Evolutionary conservation across 2,797 vertebrate genomes (phyloP).

Genomic region (Falco berigora): DNA sequence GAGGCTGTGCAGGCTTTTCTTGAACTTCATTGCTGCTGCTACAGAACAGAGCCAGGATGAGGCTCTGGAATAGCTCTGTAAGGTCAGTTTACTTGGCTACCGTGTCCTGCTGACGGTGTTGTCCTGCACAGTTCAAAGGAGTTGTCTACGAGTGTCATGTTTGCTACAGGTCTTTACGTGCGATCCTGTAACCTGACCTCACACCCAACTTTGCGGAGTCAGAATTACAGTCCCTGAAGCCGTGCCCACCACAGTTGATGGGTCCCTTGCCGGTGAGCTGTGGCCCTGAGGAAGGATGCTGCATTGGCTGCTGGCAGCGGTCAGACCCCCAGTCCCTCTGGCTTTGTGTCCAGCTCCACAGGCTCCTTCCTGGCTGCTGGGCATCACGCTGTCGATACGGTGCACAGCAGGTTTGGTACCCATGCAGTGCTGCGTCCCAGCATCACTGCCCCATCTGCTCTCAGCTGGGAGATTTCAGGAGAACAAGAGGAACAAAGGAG

Average conservation of each 20-base stretch:
- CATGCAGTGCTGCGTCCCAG: accelerated
- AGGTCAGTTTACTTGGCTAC: background rate
- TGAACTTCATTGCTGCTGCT: background rate
- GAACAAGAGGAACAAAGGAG: slow-evolving; percentile 41
- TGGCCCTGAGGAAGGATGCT: background rate
- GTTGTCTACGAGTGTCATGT: background rate
- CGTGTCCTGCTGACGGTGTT: background rate
- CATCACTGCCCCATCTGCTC: background rate
- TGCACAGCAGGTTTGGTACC: background rate
- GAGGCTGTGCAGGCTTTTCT: background rate
- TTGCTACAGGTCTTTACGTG: background rate
- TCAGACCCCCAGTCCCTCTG: background rate
- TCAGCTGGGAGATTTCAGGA: slow-evolving; percentile 4
- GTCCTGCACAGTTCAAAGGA: background rate
- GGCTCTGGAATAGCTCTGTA: background rate
- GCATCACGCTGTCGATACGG: background rate
- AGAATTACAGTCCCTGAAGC: background rate
- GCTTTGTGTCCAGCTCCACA: background rate
- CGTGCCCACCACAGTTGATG: background rate
- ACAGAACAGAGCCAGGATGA: background rate
- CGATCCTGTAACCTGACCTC: background rate
- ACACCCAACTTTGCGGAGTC: background rate
- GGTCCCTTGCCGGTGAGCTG: background rate
- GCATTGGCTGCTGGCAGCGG: background rate
- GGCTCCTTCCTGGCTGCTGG: background rate